Evolutionary conservation across 2,113 vertebrate species (phyloP).

Genomic region (Condylura cristata): DNA sequence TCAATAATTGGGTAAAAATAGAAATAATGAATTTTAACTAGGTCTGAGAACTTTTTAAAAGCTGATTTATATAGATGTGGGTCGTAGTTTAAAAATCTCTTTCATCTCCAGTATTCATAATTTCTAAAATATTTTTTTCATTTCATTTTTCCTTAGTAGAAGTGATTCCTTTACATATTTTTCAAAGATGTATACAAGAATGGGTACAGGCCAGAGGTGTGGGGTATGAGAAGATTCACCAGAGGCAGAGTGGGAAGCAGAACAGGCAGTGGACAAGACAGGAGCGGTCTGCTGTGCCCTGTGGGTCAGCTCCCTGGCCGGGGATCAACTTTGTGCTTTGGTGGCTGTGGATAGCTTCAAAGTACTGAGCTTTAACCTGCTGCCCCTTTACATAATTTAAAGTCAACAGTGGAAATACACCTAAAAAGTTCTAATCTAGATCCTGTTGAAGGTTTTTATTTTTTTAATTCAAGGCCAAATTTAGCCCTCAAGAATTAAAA

Average conservation of each 20-base stretch:
- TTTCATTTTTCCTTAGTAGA: not conserved
- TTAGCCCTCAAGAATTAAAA: conserved; percentile 12
- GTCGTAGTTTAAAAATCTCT: not conserved
- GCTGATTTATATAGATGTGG: not conserved
- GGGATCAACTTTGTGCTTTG: too few relatives aligned
- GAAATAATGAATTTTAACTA: not conserved
- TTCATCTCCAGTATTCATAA: not conserved
- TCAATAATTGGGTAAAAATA: not conserved
- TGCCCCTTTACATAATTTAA: not conserved
- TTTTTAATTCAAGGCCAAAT: not conserved
- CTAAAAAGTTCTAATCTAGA: not conserved
- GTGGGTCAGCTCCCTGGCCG: too few relatives aligned
- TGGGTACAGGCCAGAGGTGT: too few relatives aligned
- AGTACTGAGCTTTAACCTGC: too few relatives aligned
- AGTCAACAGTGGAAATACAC: not conserved
- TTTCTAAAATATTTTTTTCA: not conserved
- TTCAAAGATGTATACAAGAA: too few relatives aligned
- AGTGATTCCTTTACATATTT: not conserved
- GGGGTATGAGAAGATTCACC: too few relatives aligned
- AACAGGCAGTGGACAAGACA: too few relatives aligned
- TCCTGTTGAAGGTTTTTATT: not conserved
- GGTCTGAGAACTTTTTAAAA: not conserved
- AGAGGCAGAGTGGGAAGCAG: too few relatives aligned
- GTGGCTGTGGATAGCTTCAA: too few relatives aligned
- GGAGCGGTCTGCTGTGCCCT: too few relatives aligned